These are phyloP conservation scores for Gibbula magus DNA, from an alignment of 2,888 invertebrate genomes.

Conservation along the genomic window DNA sequence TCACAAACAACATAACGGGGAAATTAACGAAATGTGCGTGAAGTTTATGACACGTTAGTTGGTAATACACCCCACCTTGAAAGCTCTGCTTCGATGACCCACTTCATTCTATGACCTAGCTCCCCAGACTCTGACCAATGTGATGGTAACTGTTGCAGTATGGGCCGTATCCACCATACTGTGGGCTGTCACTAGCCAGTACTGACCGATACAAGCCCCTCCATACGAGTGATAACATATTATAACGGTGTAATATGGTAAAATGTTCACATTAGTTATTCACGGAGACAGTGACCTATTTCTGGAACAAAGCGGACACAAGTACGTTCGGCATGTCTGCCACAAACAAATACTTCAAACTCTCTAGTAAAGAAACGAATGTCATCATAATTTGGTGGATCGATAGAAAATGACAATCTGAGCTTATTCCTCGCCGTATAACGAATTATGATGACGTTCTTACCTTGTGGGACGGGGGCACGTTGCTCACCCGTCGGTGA, in stretches of 20 bases:
- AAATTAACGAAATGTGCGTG: background rate
- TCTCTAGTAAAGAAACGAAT: background rate
- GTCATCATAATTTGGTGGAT: background rate
- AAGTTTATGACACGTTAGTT: background rate
- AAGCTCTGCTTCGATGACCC: background rate
- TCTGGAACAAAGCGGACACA: slow-evolving; percentile 22
- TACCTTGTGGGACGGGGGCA: slow-evolving; percentile 57
- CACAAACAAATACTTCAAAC: background rate
- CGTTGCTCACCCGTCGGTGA: slow-evolving; percentile 65
- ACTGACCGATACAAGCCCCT: too few species aligned
- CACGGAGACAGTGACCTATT: slow-evolving; percentile 41
- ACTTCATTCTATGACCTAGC: slow-evolving; percentile 5
- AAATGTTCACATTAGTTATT: slow-evolving; percentile 33
- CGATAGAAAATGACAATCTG: background rate
- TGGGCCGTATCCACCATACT: too few species aligned
- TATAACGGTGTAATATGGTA: slow-evolving; percentile 30
- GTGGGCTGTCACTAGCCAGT: too few species aligned
- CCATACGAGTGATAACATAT: background rate
- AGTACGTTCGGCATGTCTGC: slow-evolving; percentile 1
- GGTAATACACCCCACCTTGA: background rate
- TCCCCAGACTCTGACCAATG: background rate
- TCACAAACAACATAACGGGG: background rate
- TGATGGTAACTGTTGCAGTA: too few species aligned
- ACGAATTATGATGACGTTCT: slow-evolving; percentile 33
- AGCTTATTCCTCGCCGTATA: background rate